Base-by-base conservation (phyloP, 2,113 vertebrate genomes). In the Pterocles burchelli region DNA sequence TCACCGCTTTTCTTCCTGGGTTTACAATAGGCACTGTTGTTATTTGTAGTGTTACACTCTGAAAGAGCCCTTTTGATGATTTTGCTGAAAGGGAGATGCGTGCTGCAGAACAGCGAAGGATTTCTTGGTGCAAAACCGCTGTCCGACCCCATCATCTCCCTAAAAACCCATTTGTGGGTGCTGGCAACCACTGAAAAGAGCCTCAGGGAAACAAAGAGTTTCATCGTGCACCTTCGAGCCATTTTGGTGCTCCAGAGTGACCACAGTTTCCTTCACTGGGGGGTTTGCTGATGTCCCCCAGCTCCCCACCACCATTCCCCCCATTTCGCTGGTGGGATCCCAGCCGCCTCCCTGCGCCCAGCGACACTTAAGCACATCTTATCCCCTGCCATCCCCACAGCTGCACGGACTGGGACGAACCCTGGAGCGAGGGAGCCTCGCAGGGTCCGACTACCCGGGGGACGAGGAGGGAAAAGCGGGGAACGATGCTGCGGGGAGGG, bases 221-320 rank as follows among this genome's bases (percentile, higher is more conserved):
- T 25, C 33, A 38, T 8, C 7, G 1, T 1, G 7, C 22, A 20
- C 11, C 61, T 41, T 28, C 0, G 0, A n/a, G 51, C 36, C 5
- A 11, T 11, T 29, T n/a, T 0, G 0, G 26, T 8, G 62, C 58
- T 10, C 15, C 2, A 3, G 14, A 33, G 13, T 10, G 49, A 28
- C 61, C 0, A 1, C 38, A 45, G 48, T 34, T 43, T 43, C 48
- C 63, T 41, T 43, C 4, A 1, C n/a, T 22, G 45, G 2, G 36
- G n/a, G 24, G 5, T 34, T 17, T 63, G 45, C 29, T 4, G 15
- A 52, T 13, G 5, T 8, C 22, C 33, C 28, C 55, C 71, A 16
- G n/a, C 52, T 57, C 33, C 48, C 28, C 63, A 54, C 7, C 38
- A 18, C 33, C 33, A 29, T 7, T 34, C 7, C 36, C 14, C 29